These are phyloP conservation scores for Linyphia triangularis DNA, from an alignment of 2,888 invertebrate genomes.

Conservation along the genomic window DNA sequence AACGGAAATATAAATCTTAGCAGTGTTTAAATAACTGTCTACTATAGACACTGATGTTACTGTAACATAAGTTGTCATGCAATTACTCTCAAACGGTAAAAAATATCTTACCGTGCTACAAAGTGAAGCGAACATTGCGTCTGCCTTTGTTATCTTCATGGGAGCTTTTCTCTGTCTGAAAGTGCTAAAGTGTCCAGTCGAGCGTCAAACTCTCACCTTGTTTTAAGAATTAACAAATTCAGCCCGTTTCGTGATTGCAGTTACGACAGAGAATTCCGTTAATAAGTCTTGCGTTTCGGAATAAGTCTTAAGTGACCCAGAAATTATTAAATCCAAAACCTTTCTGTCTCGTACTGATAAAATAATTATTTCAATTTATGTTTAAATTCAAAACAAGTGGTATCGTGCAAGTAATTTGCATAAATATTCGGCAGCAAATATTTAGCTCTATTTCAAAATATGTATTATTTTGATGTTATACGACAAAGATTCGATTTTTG, in stretches of 20 bases:
- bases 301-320: neutral
- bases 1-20: too few species aligned
- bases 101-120: neutral
- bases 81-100: too few species aligned
- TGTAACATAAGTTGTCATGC: too few species aligned
- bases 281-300: neutral
- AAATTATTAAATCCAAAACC: neutral
- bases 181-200: neutral
- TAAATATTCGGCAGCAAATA: too few species aligned
- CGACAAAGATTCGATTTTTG: too few species aligned
- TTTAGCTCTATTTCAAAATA: too few species aligned
- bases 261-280: neutral
- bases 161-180: neutral
- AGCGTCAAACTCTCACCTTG: neutral
- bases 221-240: neutral
- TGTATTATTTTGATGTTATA: too few species aligned
- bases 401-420: too few species aligned
- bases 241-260: neutral
- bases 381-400: too few species aligned
- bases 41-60: too few species aligned
- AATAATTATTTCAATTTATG: too few species aligned
- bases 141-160: neutral
- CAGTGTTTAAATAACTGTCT: too few species aligned
- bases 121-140: neutral
- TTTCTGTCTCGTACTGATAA: neutral